phyloP scores from a whole-genome alignment of 1,140 invertebrate genomes.

The Oedothorax gibbosus region DNA sequence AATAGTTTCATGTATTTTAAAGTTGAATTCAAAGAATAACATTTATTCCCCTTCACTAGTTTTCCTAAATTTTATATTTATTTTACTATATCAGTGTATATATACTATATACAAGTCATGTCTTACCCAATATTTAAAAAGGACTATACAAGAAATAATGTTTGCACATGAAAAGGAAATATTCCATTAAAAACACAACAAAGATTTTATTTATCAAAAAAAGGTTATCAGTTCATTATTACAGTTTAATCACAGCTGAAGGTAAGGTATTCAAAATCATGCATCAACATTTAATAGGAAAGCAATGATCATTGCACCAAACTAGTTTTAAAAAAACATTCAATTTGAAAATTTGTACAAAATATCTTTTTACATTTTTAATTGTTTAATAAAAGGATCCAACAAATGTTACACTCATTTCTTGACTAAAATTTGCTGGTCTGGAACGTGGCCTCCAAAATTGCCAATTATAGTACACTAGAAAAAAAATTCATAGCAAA shows the following conservation, averaged over 20 bases:
- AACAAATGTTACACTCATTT: slow-evolving; percentile 77
- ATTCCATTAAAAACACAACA: too few relatives aligned
- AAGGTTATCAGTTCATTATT: neutral
- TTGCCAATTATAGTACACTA: slow-evolving; percentile 88
- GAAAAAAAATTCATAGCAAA: slow-evolving; percentile 67
- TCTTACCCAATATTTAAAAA: too few relatives aligned
- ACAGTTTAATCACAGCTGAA: neutral
- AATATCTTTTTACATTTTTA: neutral
- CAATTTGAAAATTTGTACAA: neutral
- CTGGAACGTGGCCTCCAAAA: slow-evolving; percentile 80
- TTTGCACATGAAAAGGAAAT: too few relatives aligned
- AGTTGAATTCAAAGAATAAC: too few relatives aligned
- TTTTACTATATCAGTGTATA: too few relatives aligned
- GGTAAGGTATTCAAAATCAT: neutral
- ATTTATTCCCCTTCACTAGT: too few relatives aligned
- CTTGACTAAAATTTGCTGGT: slow-evolving; percentile 72
- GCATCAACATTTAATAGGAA: too few relatives aligned
- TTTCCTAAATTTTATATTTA: too few relatives aligned
- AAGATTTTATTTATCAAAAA: neutral
- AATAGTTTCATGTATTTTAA: too few relatives aligned
- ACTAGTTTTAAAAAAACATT: neutral
- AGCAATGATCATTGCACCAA: too few relatives aligned
- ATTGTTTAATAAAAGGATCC: slow-evolving; percentile 77
- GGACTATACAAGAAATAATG: too few relatives aligned
- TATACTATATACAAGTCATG: too few relatives aligned